Percentiles rank a stretch among this genome's conserved stretches.
phyloP scores from a whole-genome alignment of 2,888 invertebrate genomes.

The Tinea pellionella region DNA sequence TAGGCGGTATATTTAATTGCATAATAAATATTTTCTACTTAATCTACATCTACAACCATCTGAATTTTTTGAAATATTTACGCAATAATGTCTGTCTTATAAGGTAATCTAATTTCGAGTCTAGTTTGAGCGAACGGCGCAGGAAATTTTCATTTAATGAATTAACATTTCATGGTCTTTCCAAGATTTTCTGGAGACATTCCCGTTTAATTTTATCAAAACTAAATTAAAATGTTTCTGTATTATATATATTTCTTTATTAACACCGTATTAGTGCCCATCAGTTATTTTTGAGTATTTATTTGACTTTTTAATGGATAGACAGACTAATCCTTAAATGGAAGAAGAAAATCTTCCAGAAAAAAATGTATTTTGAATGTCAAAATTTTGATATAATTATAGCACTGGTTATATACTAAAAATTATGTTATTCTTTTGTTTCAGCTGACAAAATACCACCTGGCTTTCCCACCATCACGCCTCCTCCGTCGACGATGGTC shows the following conservation, averaged over 20 bases:
- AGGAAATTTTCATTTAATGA: slow-evolving; percentile 49
- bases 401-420: too few species aligned
- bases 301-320: too few species aligned
- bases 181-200: slow-evolving; percentile 29
- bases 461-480: slow-evolving; percentile 88
- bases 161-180: slow-evolving; percentile 51
- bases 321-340: too few species aligned
- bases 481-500: slow-evolving; percentile 91
- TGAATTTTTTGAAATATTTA: slow-evolving; percentile 23
- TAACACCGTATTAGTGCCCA: too few species aligned
- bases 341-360: too few species aligned
- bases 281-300: too few species aligned
- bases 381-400: too few species aligned
- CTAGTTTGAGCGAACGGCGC: slow-evolving; percentile 35
- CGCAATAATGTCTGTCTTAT: slow-evolving; percentile 51
- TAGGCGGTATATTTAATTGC: too few species aligned
- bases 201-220: slow-evolving; percentile 15
- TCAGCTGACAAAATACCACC: slow-evolving; percentile 86
- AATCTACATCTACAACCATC: too few species aligned
- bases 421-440: slow-evolving; percentile 20
- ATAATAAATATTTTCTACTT: too few species aligned
- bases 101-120: slow-evolving; percentile 59
- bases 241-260: too few species aligned
- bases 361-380: too few species aligned
- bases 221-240: slow-evolving; percentile 1